A percentile compares a stretch with the other conserved stretches of the same genome.
Conservation (phyloP, 2,797 vertebrate species). For the Crocidura indochinensis region DNA sequence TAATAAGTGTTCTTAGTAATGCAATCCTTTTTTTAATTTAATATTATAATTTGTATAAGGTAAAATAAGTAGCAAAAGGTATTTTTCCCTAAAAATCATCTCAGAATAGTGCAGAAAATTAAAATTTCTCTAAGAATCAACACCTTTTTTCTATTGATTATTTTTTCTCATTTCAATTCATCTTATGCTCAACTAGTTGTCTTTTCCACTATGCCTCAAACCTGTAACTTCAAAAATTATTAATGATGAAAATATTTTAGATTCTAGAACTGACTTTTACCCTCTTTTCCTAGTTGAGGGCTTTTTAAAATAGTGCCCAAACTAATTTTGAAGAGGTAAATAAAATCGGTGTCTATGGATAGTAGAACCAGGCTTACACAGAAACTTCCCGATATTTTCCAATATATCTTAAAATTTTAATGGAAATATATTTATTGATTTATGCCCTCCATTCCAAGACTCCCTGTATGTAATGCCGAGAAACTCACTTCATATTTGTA, state of each 20-base stretch:
- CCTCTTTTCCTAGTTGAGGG: conserved; percentile 31
- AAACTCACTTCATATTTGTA: too few relatives aligned
- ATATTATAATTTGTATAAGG: conserved; percentile 69
- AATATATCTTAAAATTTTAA: too few relatives aligned
- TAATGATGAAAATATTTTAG: not conserved
- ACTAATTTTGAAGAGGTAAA: conserved; percentile 55
- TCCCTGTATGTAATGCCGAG: too few relatives aligned
- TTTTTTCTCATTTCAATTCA: conserved; percentile 66
- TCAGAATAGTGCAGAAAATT: conserved; percentile 67
- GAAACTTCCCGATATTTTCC: too few relatives aligned
- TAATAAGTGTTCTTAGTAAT: conserved; percentile 69
- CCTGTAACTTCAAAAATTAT: conserved; percentile 32
- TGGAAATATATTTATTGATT: too few relatives aligned
- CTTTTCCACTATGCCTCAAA: conserved; percentile 37
- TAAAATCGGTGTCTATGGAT: conserved; percentile 39
- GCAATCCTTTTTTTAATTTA: conserved; percentile 77
- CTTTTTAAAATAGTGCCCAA: not conserved
- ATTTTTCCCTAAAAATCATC: not conserved
- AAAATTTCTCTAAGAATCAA: conserved; percentile 51
- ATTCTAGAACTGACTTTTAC: conserved; percentile 11
- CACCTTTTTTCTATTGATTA: conserved; percentile 55
- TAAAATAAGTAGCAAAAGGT: conserved; percentile 57
- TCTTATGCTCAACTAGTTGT: conserved; percentile 55
- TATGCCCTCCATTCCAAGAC: too few relatives aligned
- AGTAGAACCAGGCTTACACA: not conserved